Base-by-base conservation (phyloP, 2,797 vertebrate species). In the Acipenser ruthenus region DNA sequence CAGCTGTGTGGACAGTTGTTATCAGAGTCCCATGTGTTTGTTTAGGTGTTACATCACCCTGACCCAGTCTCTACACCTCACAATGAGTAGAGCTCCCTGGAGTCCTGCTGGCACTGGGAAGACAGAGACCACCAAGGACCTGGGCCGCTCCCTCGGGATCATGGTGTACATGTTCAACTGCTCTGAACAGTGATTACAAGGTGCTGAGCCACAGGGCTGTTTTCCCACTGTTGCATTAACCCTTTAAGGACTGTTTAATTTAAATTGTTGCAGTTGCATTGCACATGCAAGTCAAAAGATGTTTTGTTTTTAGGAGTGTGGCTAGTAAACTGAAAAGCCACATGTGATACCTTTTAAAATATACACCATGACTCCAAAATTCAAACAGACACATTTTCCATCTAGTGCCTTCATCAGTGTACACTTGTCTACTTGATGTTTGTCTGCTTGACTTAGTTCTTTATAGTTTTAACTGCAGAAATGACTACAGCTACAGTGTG, bases 131-230 rank as follows among this genome's bases (percentile, higher is more conserved):
- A 90, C 88, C 65, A 89, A 93, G 75, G 87, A 88, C 69, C 83
- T 91, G 5, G 91, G 89, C n/a, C 87, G 88, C 11, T 89, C 89
- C 1, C 79, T 93, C 18, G 89, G 89, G 64, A 85, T 87, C 72
- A 92, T 91, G 89, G 87, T 91, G 0, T 92, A 88, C 69, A 86
- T 92, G 58, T 93, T 93, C 75, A 93, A 89, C 78, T 89, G 86
- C 75, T 93, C 92, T 4, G 91, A 91, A 65, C 89, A 92, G 81
- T 88, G 88, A 90, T 75, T 91, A 88, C 72, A 88, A 92, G 89
- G 88, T 91, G 62, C 53, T 60, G 2, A 37, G 63, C 10, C 3
- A 55, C 52, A 55, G 52, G n/a, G 12, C 4, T 55, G 6, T 55
- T 37, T 37, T 37, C 23, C 23, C 23, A 37, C 23, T 37, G 23